Evolutionary conservation across 2,888 invertebrate genomes (phyloP), one percentile per base, ranked within the genome.

Genomic region (Leptopterna dolabrata): DNA sequence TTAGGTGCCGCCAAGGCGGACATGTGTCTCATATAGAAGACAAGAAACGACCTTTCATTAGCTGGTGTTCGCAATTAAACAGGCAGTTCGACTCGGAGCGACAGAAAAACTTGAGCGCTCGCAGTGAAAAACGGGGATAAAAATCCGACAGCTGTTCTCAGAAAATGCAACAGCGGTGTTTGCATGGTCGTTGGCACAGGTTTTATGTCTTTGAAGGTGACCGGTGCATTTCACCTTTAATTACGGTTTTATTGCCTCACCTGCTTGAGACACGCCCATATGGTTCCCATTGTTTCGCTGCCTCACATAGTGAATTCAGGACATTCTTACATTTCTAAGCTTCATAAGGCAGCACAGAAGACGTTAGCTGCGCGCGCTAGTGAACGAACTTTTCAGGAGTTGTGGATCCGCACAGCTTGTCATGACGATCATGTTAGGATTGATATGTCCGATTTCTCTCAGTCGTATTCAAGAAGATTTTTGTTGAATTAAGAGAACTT

Each of bases 1-100:
- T 83, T 83, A 83, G 83, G 83, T 70, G 70, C 83, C 83, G 83
- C 70, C 83, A 83, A 83, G 83, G 83, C 11, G 16, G 83, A 83
- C 83, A 83, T 83, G 83, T 83, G 83, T 83, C 83, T 70, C 81
- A 81, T 55, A 81, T 81, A 30, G 55, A 73, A 7, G 51, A 27
- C 55, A 70, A 41, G 83, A 70, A 36, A 43, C 43, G 78, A 78
- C 41, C 45, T 78, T 78, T 78, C 83, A 83, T 70, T 83, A 83
- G 83, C 16, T 30, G 63, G 63, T 63, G 24, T n/a, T 47, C 29
- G 81, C 81, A 81, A 81, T 81, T 81, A 81, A 45, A 81, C 81
- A 41, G 78, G 3, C 78, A 24, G 24, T 45, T 43, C 78, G n/a
- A 55, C 24, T 43, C 24, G n/a, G 41, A 73, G 30, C 7, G 4